A percentile compares a stretch with the other conserved stretches of the same genome.
These are phyloP conservation scores for Todiramphus saurophagus DNA, from an alignment of 2,113 vertebrate species.

Conservation along the genomic window DNA sequence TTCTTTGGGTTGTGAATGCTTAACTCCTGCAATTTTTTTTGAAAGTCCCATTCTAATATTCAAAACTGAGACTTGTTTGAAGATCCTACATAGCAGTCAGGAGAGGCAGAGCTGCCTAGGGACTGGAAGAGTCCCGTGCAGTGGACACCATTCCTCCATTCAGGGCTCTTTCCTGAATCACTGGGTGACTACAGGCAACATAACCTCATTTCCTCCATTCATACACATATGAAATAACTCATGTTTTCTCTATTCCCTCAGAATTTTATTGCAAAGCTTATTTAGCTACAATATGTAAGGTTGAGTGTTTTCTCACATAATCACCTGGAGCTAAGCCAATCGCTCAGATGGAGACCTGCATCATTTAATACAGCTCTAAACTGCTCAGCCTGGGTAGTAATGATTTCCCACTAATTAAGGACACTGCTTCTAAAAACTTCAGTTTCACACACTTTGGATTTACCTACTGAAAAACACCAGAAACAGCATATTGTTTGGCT, in stretches of 20 bases:
- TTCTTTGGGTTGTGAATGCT: conserved; percentile 6
- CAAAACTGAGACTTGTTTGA: not conserved
- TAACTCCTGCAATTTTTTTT: conserved; percentile 7
- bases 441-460: not conserved
- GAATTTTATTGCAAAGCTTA: not conserved
- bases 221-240: not conserved
- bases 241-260: not conserved
- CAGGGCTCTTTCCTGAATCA: not conserved
- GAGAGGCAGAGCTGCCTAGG: not conserved
- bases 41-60: conserved; percentile 12
- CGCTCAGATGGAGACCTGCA: not conserved
- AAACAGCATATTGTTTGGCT: not conserved
- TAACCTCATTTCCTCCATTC: not conserved
- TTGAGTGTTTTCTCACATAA: not conserved
- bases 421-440: not conserved
- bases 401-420: not conserved
- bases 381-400: not conserved
- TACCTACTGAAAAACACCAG: not conserved
- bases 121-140: not conserved
- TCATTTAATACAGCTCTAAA: not conserved
- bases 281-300: not conserved
- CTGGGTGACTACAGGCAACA: not conserved
- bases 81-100: not conserved
- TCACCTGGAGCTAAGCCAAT: not conserved
- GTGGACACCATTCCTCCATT: not conserved